Evolutionary conservation across 2,113 vertebrate genomes (phyloP).

Genomic region (Scalopus aquaticus): DNA sequence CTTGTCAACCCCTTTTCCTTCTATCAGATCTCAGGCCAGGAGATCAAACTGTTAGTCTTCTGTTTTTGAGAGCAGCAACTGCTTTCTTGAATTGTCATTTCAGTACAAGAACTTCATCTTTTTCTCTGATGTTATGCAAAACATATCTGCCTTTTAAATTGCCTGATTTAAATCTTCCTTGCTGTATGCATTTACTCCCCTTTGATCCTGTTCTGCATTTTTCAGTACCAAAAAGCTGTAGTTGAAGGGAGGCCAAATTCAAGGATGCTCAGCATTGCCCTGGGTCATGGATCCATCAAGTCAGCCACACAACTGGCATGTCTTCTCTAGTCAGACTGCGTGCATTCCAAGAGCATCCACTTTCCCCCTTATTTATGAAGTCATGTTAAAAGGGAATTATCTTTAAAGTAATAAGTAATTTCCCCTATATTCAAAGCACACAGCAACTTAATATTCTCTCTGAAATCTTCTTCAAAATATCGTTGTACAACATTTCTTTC

Average conservation of each 20-base stretch:
- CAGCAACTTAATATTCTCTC: neutral
- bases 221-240: constrained; percentile 32
- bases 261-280: neutral
- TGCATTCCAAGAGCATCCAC: fast-evolving
- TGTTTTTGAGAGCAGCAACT: neutral
- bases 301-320: neutral
- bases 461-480: neutral
- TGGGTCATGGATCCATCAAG: neutral
- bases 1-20: neutral
- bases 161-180: constrained; percentile 10
- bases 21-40: neutral
- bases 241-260: neutral
- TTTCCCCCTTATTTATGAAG: neutral
- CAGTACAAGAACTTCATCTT: neutral
- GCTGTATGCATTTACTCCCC: neutral
- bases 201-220: constrained; percentile 21
- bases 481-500: neutral
- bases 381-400: neutral
- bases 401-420: neutral
- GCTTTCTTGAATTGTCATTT: constrained; percentile 40
- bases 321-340: neutral
- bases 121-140: constrained; percentile 55
- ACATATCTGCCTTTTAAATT: constrained; percentile 14
- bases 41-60: neutral
- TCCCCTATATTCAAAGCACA: neutral